These are phyloP conservation scores for Parazoanthus darwini DNA, from an alignment of 92 coral and sea anemone genomes.

Conservation along the genomic window DNA sequence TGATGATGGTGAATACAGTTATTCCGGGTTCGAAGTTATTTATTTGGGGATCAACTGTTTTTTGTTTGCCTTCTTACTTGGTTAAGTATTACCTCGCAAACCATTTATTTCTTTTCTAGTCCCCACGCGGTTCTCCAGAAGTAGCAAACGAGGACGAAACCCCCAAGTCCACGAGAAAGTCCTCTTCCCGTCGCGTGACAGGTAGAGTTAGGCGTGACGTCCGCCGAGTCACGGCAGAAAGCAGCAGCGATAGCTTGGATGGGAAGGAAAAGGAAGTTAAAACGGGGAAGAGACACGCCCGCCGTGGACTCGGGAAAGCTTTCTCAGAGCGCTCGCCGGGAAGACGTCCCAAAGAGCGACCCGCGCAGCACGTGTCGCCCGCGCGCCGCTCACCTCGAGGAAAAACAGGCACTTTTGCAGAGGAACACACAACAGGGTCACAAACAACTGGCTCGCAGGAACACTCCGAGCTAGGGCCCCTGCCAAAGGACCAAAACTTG, in stretches of 20 bases:
- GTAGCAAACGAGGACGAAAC: constrained; percentile 51
- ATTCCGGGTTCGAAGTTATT: too few relatives aligned
- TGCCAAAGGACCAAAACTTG: constrained; percentile 67
- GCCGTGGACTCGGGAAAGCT: constrained; percentile 52
- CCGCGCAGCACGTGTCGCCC: constrained; percentile 8
- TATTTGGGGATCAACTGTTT: too few relatives aligned
- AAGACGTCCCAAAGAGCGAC: constrained; percentile 3
- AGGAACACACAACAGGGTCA: constrained; percentile 1
- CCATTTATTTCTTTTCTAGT: neutral
- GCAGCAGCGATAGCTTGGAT: constrained; percentile 68
- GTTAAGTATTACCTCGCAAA: neutral
- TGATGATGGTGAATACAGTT: too few relatives aligned
- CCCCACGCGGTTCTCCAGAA: constrained; percentile 31
- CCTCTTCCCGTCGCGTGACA: constrained; percentile 26
- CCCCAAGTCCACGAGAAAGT: constrained; percentile 69
- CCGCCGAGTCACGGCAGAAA: constrained; percentile 34
- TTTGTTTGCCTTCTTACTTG: too few relatives aligned
- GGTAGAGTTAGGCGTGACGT: constrained; percentile 13
- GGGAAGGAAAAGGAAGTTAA: constrained; percentile 36
- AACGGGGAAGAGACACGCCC: constrained; percentile 48
- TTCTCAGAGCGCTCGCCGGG: constrained; percentile 44
- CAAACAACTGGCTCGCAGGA: constrained; percentile 29
- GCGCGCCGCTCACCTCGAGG: constrained; percentile 69
- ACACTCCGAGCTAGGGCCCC: constrained; percentile 20
- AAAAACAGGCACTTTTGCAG: neutral